Evolutionary conservation across 2,797 vertebrate species (phyloP).

Genomic region (Chelmon rostratus): DNA sequence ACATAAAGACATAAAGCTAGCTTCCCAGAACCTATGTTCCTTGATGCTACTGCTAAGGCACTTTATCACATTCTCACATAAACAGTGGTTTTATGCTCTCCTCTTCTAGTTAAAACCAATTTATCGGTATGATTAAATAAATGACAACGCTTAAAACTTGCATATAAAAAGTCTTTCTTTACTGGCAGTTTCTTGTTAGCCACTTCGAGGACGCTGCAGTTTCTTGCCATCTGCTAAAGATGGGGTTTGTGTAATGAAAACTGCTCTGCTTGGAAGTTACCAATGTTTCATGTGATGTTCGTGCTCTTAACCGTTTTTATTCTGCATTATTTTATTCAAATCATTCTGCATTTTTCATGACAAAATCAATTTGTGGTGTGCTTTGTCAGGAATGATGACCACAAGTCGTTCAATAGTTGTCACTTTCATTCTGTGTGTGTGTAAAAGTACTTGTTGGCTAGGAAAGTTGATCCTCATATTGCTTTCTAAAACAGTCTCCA

Average conservation of each 20-base stretch:
- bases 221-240: neutral
- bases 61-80: conserved; percentile 22
- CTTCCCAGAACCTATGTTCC: too few species aligned
- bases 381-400: conserved; percentile 48
- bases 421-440: neutral
- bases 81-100: neutral
- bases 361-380: conserved; percentile 12
- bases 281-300: neutral
- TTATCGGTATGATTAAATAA: conserved; percentile 4
- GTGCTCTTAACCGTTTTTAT: neutral
- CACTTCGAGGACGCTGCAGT: neutral
- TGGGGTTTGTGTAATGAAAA: neutral
- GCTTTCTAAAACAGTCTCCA: conserved; percentile 96
- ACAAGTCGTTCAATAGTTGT: neutral
- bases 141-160: neutral
- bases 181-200: neutral
- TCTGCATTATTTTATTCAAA: too few species aligned
- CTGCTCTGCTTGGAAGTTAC: neutral
- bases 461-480: conserved; percentile 94
- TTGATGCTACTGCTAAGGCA: conserved; percentile 14
- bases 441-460: conserved; percentile 62
- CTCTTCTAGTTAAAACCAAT: neutral
- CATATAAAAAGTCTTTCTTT: conserved; percentile 10
- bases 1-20: conserved; percentile 25
- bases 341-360: conserved; percentile 1